Base-by-base conservation (phyloP, 2,113 vertebrate genomes). In the Pelodiscus sinensis region DNA sequence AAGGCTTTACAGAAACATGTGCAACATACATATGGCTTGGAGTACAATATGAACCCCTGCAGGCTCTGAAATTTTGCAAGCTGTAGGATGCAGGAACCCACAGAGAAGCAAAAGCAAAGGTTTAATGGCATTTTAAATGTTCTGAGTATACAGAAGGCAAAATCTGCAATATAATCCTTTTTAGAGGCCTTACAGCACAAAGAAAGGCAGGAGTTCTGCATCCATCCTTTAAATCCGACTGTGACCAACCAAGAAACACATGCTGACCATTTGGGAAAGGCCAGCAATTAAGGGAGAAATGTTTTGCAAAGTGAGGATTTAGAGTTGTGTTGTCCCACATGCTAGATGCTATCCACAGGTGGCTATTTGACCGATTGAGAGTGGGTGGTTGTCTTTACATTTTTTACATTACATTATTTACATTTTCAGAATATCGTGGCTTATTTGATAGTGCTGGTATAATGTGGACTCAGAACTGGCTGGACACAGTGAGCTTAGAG, bases 61-160 rank as follows among this genome's bases (percentile, higher is more conserved):
- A 94, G 97, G 91, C 92, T 97, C 84, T 85, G 94, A 98, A 97
- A 98, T 98, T 97, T 91, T 90, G 96, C 51, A 92, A 98, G 89
- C 97, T 95, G 95, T 97, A 95, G 97, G 96, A 94, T 93, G 81
- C 68, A 86, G 96, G 88, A 97, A 89, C 95, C 92, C 94, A 97
- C 94, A 94, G 97, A 90, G 97, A 92, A 94, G 82, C n/a, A 90
- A 96, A 97, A 96, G 94, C 96, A 96, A 92, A 98, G 82, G 89
- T 97, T 97, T 97, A 97, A 97, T 97, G 93, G 88, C 94, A 94
- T 98, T 98, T 98, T 97, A 97, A 98, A 98, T 97, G 97, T 97
- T 98, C 96, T 96, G 96, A 96, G 96, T 98, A 81, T 84, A 94
- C 8, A 94, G 92, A 97, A 97, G 73, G 79, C 58, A 86, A 94